phyloP scores from a whole-genome alignment of 2,113 vertebrate genomes.

The Ctenomys sociabilis region DNA sequence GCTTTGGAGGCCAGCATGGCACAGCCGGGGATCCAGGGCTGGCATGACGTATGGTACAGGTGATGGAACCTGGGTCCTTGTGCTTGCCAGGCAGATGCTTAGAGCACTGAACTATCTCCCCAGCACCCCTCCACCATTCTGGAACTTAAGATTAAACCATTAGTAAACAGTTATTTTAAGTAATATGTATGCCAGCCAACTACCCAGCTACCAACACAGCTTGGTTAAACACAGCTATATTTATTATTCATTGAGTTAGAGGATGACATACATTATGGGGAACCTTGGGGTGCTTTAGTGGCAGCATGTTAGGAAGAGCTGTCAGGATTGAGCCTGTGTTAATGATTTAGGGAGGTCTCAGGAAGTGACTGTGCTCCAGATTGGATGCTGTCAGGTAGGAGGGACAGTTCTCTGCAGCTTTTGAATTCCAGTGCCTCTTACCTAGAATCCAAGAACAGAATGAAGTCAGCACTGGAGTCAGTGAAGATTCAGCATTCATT shows the following conservation, averaged over 20 bases:
- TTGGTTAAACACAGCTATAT: neutral
- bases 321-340: neutral
- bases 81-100: too few relatives aligned
- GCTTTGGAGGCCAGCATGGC: too few relatives aligned
- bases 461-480: accelerated
- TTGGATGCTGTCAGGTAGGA: neutral
- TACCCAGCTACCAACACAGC: too few relatives aligned
- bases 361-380: neutral
- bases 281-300: neutral
- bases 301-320: neutral
- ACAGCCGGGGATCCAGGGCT: too few relatives aligned
- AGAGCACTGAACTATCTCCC: too few relatives aligned
- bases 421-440: neutral
- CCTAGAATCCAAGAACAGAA: neutral
- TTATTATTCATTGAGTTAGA: neutral
- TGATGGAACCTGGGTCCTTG: too few relatives aligned
- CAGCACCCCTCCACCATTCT: neutral
- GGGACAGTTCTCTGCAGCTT: neutral
- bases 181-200: neutral
- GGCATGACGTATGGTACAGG: too few relatives aligned
- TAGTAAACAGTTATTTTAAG: neutral
- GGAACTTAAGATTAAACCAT: neutral
- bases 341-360: neutral
- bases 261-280: accelerated
- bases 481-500: neutral